Percentiles rank a stretch among this genome's conserved stretches.
Conservation (phyloP, 1,140 invertebrate species). For the Heliconius congener region DNA sequence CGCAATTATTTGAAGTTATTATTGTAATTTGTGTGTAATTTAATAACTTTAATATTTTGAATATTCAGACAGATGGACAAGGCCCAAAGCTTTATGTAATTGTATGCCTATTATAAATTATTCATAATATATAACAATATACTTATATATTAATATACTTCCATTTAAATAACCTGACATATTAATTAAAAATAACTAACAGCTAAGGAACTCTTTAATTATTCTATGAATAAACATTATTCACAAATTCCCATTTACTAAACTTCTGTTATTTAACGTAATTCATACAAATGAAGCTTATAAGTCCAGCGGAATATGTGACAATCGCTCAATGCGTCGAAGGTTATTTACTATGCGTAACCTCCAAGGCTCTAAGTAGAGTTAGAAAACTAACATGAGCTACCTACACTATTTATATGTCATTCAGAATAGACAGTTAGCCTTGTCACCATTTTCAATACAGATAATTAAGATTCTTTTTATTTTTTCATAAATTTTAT, state of each 20-base stretch:
- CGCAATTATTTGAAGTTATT: neutral
- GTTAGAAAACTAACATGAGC: neutral
- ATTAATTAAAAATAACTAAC: neutral
- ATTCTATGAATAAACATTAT: neutral
- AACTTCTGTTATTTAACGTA: neutral
- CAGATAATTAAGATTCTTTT: neutral
- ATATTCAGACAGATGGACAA: neutral
- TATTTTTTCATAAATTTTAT: no score
- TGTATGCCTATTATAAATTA: no score
- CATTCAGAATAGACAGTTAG: neutral
- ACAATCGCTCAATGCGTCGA: conserved; percentile 3
- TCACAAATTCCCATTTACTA: neutral
- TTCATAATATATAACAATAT: neutral
- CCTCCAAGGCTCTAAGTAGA: neutral
- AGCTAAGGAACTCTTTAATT: neutral
- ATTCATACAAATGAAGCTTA: neutral
- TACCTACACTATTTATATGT: neutral
- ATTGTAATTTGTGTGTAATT: neutral
- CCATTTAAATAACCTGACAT: neutral
- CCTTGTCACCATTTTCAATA: neutral
- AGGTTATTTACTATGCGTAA: neutral
- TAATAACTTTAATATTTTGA: neutral
- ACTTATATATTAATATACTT: neutral
- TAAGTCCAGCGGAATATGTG: neutral
- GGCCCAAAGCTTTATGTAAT: no score